A percentile compares a stretch with the other conserved stretches of the same genome.
These are phyloP conservation scores for Latrodectus geometricus DNA, from an alignment of 1,140 invertebrate genomes.

Conservation along the genomic window DNA sequence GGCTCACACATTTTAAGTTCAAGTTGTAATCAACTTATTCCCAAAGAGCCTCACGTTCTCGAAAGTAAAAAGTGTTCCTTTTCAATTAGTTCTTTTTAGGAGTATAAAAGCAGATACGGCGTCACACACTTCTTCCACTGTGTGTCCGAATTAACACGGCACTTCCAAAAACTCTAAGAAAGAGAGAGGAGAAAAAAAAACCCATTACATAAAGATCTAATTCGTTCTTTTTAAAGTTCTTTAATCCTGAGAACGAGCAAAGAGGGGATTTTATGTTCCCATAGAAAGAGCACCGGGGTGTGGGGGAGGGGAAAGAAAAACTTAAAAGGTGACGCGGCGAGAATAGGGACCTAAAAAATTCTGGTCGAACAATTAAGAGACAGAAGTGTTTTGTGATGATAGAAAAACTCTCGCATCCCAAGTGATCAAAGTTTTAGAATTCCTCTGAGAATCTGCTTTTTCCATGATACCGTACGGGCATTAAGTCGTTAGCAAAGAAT, in stretches of 20 bases:
- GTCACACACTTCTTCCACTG: slow-evolving; percentile 28
- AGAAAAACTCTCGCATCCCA: too few relatives aligned
- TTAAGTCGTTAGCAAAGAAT: too few relatives aligned
- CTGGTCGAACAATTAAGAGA: slow-evolving; percentile 50
- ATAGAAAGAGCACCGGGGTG: slow-evolving; percentile 9
- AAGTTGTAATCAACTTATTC: slow-evolving; percentile 49
- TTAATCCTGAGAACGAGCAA: slow-evolving; percentile 44
- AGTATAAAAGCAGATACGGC: slow-evolving; percentile 26
- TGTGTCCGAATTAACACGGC: slow-evolving; percentile 47
- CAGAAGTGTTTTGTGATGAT: not conserved
- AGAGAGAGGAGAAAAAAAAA: slow-evolving; percentile 14
- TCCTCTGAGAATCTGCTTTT: too few relatives aligned
- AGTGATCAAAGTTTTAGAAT: too few relatives aligned
- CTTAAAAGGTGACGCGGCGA: not conserved
- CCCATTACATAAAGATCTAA: slow-evolving; percentile 47
- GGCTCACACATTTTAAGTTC: slow-evolving; percentile 35
- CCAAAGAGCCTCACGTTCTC: slow-evolving; percentile 34
- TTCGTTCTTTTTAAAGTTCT: slow-evolving; percentile 37
- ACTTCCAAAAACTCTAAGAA: not conserved
- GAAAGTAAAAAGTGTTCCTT: slow-evolving; percentile 22
- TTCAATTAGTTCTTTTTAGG: slow-evolving; percentile 47
- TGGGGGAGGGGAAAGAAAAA: slow-evolving; percentile 4
- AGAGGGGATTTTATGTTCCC: slow-evolving; percentile 20
- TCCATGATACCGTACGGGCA: too few relatives aligned
- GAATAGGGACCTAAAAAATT: slow-evolving; percentile 4